Evolutionary conservation across 2,113 vertebrate genomes (phyloP).

Genomic region (Chaetodon trifascialis): DNA sequence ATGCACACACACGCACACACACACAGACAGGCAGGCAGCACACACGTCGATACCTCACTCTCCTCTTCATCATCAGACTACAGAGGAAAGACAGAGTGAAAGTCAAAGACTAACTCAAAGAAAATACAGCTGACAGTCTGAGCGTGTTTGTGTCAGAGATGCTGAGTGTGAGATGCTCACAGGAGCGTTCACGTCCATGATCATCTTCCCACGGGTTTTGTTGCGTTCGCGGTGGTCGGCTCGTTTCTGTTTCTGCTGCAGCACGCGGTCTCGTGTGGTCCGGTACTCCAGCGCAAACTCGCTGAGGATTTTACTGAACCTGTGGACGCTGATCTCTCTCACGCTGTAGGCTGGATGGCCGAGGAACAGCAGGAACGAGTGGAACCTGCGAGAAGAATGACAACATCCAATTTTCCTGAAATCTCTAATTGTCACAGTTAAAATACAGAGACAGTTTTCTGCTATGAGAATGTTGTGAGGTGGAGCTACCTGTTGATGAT

Average conservation of each 20-base stretch:
- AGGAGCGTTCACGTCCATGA: constrained; percentile 90
- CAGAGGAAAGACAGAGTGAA: constrained; percentile 61
- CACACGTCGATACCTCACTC: constrained; percentile 82
- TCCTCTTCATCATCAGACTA: constrained; percentile 97
- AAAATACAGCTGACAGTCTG: not conserved
- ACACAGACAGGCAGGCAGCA: constrained; percentile 43
- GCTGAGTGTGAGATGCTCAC: constrained; percentile 63
- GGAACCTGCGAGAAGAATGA: constrained; percentile 86
- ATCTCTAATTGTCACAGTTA: too few species aligned
- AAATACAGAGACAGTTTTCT: too few species aligned
- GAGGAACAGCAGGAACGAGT: constrained; percentile 94
- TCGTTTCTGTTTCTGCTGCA: constrained; percentile 97
- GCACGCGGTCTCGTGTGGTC: constrained; percentile 93
- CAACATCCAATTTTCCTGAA: not conserved
- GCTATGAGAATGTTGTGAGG: too few species aligned
- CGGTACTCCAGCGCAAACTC: constrained; percentile 98
- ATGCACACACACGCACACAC: constrained; percentile 48
- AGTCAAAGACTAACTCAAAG: constrained; percentile 32
- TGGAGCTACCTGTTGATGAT: constrained; percentile 92
- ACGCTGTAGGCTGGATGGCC: constrained; percentile 92
- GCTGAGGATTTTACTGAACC: constrained; percentile 94
- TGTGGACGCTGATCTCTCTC: constrained; percentile 93
- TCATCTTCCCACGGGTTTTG: constrained; percentile 98
- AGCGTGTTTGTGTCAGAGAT: not conserved
- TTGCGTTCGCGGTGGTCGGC: constrained; percentile 97